Conservation (phyloP, 2,113 vertebrate species). For the Calonectris borealis region DNA sequence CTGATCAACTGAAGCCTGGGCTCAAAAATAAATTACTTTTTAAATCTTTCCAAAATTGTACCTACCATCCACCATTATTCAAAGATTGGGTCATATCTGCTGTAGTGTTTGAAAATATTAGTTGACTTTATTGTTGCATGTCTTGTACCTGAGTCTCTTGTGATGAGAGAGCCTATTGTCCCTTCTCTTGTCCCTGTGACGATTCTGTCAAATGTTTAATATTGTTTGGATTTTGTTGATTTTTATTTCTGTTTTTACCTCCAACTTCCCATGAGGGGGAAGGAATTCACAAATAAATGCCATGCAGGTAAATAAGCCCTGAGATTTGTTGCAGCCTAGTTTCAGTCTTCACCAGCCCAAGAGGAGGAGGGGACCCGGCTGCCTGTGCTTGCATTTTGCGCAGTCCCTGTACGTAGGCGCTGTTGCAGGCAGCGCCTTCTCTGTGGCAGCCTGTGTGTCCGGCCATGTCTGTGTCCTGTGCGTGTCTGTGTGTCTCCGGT, state of each 20-base stretch:
- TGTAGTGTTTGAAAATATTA: background rate
- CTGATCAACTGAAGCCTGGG: background rate
- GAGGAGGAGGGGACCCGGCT: background rate
- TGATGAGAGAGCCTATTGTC: background rate
- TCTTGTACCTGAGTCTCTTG: background rate
- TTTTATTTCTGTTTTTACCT: background rate
- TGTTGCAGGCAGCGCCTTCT: background rate
- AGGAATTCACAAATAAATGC: background rate
- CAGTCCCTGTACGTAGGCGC: too few species aligned
- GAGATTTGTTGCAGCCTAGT: background rate
- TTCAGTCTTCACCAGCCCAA: background rate
- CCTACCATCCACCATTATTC: background rate
- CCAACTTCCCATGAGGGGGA: background rate
- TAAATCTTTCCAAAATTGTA: background rate
- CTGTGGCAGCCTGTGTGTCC: background rate
- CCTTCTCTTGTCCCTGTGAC: background rate
- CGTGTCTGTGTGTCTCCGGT: background rate
- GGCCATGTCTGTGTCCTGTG: background rate
- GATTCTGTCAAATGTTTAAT: background rate
- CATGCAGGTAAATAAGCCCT: background rate
- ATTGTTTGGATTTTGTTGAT: background rate
- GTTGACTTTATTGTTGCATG: background rate
- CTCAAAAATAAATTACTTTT: background rate
- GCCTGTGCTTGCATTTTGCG: background rate
- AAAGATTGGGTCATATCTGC: background rate